Evolutionary conservation across 2,888 invertebrate species (phyloP).

Genomic region (Sepiola atlantica): DNA sequence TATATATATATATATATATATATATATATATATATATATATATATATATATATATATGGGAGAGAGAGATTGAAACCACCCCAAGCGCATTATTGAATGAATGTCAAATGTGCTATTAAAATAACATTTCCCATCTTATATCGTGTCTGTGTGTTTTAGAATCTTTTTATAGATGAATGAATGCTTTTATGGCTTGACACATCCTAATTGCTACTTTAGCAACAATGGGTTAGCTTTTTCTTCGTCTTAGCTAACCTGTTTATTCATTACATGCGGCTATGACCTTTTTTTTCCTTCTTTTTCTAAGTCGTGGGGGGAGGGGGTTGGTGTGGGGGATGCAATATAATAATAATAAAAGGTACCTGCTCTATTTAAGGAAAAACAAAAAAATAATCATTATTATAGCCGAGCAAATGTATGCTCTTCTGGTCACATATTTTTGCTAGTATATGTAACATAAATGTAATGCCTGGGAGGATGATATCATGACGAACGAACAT

Average conservation of each 20-base stretch:
- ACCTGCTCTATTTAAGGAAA: too few relatives aligned
- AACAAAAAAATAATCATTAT: neutral
- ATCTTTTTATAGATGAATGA: slow-evolving; percentile 32
- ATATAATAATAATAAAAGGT: too few relatives aligned
- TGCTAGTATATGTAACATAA: too few relatives aligned
- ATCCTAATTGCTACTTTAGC: neutral
- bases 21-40: too few relatives aligned
- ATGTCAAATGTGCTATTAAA: neutral
- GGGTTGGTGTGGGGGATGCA: too few relatives aligned
- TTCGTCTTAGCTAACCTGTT: neutral
- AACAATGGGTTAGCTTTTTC: neutral
- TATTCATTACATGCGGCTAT: neutral
- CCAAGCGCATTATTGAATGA: neutral
- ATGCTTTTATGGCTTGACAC: neutral
- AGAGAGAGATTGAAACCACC: neutral
- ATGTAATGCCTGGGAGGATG: too few relatives aligned
- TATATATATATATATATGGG: neutral
- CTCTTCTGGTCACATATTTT: too few relatives aligned
- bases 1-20: too few relatives aligned
- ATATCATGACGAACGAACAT: too few relatives aligned
- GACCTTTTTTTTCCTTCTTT: neutral
- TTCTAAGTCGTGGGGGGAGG: neutral
- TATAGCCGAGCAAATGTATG: too few relatives aligned
- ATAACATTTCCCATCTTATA: neutral
- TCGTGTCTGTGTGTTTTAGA: neutral